Percentiles rank a stretch among this genome's conserved stretches.
These are phyloP conservation scores for Cephus nigrinus DNA, from an alignment of 2,888 invertebrate genomes.

Conservation along the genomic window DNA sequence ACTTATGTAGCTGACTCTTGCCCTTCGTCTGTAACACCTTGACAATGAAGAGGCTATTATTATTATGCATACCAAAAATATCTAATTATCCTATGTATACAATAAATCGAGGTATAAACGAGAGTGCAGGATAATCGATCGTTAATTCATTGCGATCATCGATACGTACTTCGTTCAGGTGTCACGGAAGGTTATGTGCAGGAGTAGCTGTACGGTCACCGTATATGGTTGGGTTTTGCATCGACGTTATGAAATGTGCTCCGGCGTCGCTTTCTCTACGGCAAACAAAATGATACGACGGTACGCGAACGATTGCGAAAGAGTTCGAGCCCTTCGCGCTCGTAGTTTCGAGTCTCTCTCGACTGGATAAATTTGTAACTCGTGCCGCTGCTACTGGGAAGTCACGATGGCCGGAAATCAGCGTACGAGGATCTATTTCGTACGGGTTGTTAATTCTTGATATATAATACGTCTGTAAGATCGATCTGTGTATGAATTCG, in stretches of 20 bases:
- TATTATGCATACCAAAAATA: too few species aligned
- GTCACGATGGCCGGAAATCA: background rate
- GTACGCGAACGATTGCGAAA: background rate
- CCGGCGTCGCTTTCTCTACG: conserved; percentile 32
- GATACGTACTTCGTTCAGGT: background rate
- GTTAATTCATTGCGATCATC: background rate
- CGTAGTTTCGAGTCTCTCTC: background rate
- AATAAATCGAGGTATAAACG: background rate
- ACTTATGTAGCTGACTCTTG: too few species aligned
- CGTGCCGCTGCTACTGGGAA: background rate
- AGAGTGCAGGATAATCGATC: background rate
- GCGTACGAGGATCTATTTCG: too few species aligned
- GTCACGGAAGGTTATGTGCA: background rate
- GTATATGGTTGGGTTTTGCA: background rate
- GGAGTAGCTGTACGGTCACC: background rate
- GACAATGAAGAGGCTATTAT: too few species aligned
- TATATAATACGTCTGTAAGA: background rate
- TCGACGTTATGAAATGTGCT: conserved; percentile 4
- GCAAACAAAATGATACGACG: conserved; percentile 24
- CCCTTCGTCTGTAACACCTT: too few species aligned
- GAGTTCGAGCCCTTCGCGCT: background rate
- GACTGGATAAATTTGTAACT: background rate
- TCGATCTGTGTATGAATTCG: background rate
- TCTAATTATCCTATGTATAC: background rate
- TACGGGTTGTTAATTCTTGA: too few species aligned